Evolutionary conservation across 2,797 vertebrate genomes (phyloP).

Genomic region (Chiroxiphia lanceolata): DNA sequence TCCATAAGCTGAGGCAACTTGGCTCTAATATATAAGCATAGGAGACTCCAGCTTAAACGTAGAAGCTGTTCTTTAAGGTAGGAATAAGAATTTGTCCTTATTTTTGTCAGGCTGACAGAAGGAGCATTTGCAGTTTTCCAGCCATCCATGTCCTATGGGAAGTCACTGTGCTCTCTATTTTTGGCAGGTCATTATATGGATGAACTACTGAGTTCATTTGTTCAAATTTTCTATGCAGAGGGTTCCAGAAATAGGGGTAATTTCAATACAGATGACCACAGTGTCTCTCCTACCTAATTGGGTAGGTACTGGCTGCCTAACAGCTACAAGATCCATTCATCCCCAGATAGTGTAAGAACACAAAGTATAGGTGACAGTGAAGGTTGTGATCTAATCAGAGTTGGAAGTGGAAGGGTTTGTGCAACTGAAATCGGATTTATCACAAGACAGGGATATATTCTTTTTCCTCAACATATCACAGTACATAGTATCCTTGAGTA

Average conservation of each 20-base stretch:
- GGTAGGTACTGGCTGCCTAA: neutral
- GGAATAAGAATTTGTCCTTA: neutral
- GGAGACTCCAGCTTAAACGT: neutral
- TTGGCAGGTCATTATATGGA: neutral
- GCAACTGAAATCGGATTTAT: neutral
- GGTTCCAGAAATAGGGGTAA: neutral
- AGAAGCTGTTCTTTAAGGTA: neutral
- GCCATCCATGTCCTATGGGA: neutral
- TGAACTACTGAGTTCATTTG: neutral
- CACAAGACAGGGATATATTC: neutral
- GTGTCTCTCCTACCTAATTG: neutral
- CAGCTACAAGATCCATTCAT: neutral
- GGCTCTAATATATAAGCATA: neutral
- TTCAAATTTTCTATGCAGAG: neutral
- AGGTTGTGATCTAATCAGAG: conserved; percentile 6
- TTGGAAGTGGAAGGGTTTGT: conserved; percentile 14
- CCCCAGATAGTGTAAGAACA: neutral
- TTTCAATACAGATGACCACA: neutral
- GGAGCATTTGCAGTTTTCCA: neutral
- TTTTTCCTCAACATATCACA: neutral
- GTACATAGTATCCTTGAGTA: neutral
- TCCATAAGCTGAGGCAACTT: neutral
- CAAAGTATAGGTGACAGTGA: neutral
- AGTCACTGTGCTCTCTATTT: neutral
- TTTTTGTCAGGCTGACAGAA: neutral